phyloP scores from a whole-genome alignment of 2,797 vertebrate genomes.

The Pristis pectinata region DNA sequence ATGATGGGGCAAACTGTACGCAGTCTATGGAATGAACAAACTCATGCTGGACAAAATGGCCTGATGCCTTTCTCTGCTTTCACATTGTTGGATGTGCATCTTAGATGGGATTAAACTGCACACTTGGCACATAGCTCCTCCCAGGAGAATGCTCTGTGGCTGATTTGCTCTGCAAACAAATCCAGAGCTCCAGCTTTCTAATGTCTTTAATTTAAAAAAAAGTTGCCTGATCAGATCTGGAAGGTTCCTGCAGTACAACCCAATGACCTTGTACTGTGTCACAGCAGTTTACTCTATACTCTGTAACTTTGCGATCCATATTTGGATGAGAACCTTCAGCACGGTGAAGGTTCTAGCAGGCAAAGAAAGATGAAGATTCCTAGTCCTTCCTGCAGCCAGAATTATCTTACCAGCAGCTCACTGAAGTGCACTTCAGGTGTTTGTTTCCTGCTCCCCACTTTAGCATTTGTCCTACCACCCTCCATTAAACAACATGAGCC shows the following conservation, averaged over 20 bases:
- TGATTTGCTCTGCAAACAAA: not conserved
- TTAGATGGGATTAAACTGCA: not conserved
- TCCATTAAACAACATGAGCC: not conserved
- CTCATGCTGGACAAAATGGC: not conserved
- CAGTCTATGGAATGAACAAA: not conserved
- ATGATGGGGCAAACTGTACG: not conserved
- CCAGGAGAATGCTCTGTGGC: no score
- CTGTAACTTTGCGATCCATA: not conserved
- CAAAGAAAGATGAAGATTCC: not conserved
- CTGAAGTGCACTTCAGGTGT: not conserved
- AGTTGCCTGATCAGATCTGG: not conserved
- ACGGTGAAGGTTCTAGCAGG: no score
- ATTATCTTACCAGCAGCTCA: no score
- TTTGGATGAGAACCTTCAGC: no score
- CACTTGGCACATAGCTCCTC: no score
- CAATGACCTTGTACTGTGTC: not conserved
- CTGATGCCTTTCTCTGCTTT: not conserved
- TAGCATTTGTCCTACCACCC: not conserved
- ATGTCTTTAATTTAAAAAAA: not conserved
- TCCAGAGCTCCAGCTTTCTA: not conserved
- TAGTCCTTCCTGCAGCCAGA: not conserved
- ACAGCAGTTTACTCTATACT: not conserved
- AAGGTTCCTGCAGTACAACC: not conserved
- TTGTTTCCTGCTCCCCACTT: not conserved
- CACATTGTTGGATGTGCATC: not conserved